Conservation (phyloP, 2,888 invertebrate species). For the Ennomos quercinarius region DNA sequence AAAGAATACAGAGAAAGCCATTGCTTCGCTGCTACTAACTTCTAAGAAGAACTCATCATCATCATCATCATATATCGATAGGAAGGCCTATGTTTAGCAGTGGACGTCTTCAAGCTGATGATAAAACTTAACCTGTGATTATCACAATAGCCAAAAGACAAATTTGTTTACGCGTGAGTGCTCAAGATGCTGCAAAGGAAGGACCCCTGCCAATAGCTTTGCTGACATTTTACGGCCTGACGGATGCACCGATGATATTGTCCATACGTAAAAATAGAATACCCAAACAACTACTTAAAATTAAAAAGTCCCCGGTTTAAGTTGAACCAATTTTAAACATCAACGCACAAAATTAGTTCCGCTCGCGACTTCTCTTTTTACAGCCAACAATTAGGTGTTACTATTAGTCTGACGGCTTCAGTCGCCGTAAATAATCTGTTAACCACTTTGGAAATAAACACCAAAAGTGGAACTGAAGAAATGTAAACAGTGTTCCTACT, state of each 20-base stretch:
- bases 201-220: too few relatives aligned
- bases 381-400: constrained; percentile 37
- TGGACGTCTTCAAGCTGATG: too few relatives aligned
- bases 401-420: constrained; percentile 32
- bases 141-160: too few relatives aligned
- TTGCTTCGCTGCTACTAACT: neutral
- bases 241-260: too few relatives aligned
- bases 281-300: too few relatives aligned
- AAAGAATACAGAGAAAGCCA: too few relatives aligned
- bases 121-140: too few relatives aligned
- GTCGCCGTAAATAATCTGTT: constrained; percentile 38
- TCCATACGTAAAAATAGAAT: too few relatives aligned
- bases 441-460: constrained; percentile 39
- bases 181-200: too few relatives aligned
- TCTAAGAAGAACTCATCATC: constrained; percentile 5
- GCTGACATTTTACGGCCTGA: too few relatives aligned
- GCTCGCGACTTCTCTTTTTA: constrained; percentile 35
- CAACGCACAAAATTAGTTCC: constrained; percentile 30
- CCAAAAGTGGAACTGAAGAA: constrained; percentile 20
- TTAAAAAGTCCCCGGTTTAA: constrained; percentile 11
- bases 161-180: neutral
- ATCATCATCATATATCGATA: too few relatives aligned
- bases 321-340: constrained; percentile 25
- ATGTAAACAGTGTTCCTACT: constrained; percentile 10
- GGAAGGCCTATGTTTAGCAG: too few relatives aligned